A percentile compares a stretch with the other conserved stretches of the same genome.
These are phyloP conservation scores for Lophochroa leadbeateri DNA, from an alignment of 2,113 vertebrate species.

Conservation along the genomic window DNA sequence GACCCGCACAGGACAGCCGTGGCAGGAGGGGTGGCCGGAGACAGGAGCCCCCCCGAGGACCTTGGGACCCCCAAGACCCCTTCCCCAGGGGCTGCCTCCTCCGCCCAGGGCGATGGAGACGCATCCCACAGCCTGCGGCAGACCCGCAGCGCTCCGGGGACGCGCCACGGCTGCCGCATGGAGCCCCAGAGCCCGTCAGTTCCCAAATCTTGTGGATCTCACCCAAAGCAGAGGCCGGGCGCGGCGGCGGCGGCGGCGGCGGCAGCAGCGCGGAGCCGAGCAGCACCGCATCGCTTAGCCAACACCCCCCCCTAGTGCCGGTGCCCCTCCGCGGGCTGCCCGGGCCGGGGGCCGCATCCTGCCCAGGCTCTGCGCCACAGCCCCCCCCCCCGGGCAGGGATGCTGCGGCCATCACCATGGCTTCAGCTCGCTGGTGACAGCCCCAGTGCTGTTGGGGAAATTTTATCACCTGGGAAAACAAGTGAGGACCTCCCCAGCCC, in stretches of 20 bases:
- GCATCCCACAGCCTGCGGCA: accelerated
- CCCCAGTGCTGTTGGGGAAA: neutral
- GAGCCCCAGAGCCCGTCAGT: accelerated
- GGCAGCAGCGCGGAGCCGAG: neutral
- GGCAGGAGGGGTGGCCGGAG: neutral
- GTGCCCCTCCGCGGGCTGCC: neutral
- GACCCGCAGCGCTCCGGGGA: too few relatives aligned
- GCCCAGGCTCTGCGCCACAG: accelerated
- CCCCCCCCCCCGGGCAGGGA: accelerated
- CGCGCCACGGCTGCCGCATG: accelerated
- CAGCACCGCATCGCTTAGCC: constrained; percentile 18
- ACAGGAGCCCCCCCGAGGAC: neutral
- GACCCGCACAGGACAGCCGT: accelerated
- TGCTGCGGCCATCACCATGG: neutral
- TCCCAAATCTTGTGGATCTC: neutral
- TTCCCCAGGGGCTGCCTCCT: too few relatives aligned
- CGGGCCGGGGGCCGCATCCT: neutral
- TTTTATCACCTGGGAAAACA: accelerated
- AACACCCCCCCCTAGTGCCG: constrained; percentile 55
- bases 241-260: neutral
- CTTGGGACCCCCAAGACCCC: neutral
- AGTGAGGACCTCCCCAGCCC: too few relatives aligned
- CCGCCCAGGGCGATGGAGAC: neutral
- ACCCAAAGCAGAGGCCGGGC: neutral
- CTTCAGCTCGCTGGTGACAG: accelerated